Evolutionary conservation across 1,140 invertebrate species (phyloP).

Genomic region (Nilaparvata lugens): DNA sequence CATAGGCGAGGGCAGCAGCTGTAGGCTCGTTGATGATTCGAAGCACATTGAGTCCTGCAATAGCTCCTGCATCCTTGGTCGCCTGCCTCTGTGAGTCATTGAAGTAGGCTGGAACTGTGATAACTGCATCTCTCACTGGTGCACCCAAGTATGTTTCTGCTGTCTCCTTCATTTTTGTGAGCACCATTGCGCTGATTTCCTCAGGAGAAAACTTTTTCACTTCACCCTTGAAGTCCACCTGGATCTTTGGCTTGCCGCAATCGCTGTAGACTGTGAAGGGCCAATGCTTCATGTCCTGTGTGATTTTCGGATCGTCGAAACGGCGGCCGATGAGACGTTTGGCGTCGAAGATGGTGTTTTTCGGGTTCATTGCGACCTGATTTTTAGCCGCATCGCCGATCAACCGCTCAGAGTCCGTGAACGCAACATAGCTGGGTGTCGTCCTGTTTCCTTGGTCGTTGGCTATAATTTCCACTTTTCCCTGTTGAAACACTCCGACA

Average conservation of each 20-base stretch:
- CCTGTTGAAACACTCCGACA: slow-evolving; percentile 72
- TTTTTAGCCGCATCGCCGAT: slow-evolving; percentile 63
- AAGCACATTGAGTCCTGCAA: slow-evolving; percentile 61
- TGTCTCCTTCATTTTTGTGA: slow-evolving; percentile 49
- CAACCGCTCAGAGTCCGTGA: slow-evolving; percentile 69
- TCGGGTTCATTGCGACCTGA: slow-evolving; percentile 73
- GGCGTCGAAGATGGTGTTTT: slow-evolving; percentile 77
- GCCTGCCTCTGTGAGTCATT: slow-evolving; percentile 59
- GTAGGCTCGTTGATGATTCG: slow-evolving; percentile 72
- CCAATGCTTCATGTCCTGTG: slow-evolving; percentile 70
- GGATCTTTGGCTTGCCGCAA: slow-evolving; percentile 62
- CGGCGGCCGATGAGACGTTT: slow-evolving; percentile 68
- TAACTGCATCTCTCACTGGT: slow-evolving; percentile 39
- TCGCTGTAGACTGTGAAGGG: slow-evolving; percentile 64
- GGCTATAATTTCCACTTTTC: slow-evolving; percentile 87
- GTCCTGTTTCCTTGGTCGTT: slow-evolving; percentile 92
- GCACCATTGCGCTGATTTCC: slow-evolving; percentile 74
- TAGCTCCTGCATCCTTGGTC: slow-evolving; percentile 54
- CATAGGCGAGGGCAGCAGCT: slow-evolving; percentile 69
- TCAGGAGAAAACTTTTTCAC: slow-evolving; percentile 68
- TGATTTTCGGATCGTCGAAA: slow-evolving; percentile 64
- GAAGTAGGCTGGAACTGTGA: slow-evolving; percentile 59
- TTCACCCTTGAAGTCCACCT: slow-evolving; percentile 67
- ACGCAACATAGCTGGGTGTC: slow-evolving; percentile 83
- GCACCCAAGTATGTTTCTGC: slow-evolving; percentile 44